Evolutionary conservation across 2,113 vertebrate genomes (phyloP).

Genomic region (Electrona antarctica): DNA sequence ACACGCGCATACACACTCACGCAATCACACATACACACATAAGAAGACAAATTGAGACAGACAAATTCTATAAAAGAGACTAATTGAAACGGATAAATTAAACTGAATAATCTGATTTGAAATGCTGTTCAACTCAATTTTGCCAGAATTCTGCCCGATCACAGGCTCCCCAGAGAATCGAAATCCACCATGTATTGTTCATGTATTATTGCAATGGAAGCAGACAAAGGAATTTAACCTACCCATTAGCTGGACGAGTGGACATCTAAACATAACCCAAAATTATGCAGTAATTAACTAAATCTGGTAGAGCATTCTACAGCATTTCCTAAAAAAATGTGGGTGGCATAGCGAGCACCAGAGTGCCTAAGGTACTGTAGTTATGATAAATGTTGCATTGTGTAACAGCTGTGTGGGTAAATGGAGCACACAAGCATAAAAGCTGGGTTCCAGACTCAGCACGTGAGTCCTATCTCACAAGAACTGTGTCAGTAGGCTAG

Average conservation of each 20-base stretch:
- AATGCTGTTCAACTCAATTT: no score
- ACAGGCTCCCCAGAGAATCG: background rate
- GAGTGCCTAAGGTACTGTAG: no score
- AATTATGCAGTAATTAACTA: no score
- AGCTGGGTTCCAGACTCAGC: background rate
- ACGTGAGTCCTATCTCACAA: background rate
- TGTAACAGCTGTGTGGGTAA: no score
- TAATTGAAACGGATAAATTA: no score
- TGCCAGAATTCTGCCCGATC: no score
- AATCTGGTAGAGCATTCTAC: no score
- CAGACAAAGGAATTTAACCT: background rate
- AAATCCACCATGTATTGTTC: background rate
- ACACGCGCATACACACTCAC: background rate
- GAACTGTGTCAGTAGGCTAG: background rate
- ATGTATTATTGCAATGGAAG: background rate
- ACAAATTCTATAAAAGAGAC: background rate
- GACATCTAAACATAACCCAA: no score
- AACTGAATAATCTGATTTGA: no score
- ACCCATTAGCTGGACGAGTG: background rate
- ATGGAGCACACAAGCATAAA: background rate
- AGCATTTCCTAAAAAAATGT: no score
- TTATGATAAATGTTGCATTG: no score
- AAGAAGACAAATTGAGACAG: background rate
- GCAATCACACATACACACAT: background rate
- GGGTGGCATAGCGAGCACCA: no score